Base-by-base conservation (phyloP, 2,113 vertebrate genomes). In the Ptyas mucosa region DNA sequence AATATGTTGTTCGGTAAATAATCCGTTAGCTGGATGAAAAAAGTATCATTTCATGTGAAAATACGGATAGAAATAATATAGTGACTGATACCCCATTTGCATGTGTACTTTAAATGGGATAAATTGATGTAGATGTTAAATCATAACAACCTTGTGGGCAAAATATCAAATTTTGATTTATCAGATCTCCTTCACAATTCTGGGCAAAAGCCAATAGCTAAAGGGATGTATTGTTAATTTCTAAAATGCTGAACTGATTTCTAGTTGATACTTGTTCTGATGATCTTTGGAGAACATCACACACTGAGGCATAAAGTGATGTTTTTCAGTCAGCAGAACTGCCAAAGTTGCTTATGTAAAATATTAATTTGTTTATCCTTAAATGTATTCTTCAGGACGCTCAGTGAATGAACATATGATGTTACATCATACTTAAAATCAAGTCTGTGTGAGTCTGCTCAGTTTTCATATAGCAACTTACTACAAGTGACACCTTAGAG, bases 161-260 rank as follows among this genome's bases (percentile, higher is more conserved):
- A 75, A 90, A 85, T 49, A n/a, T 88, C 52, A 94, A 96, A 26
- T 75, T 26, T 26, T 90, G 89, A 23, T 94, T 90, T 91, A 21
- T 95, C 95, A 93, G 90, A 94, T 90, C 81, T 90, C 87, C 21
- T 91, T 94, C 93, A 90, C 94, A 94, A 89, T 87, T 88, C 26
- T 61, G 93, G 88, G 55, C 34, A 92, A 54, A 46, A 95, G 92
- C 89, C 89, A 94, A 43, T 94, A 69, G 86, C 94, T 95, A 91
- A 94, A 85, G 88, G 93, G 2, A 91, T 94, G 92, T 21, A 91
- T 94, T 93, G 92, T 95, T 95, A 91, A 61, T 94, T 94, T 14
- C 1, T 5, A 29, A 90, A 3, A 69, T 93, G 75, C 55, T 81
- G 94, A 95, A 61, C 0, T 1, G 58, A 93, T 95, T 95, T 95